A percentile compares a stretch with the other conserved stretches of the same genome.
These are phyloP conservation scores for Apistogramma diplotaenia DNA, from an alignment of 2,113 vertebrate species.

Conservation along the genomic window DNA sequence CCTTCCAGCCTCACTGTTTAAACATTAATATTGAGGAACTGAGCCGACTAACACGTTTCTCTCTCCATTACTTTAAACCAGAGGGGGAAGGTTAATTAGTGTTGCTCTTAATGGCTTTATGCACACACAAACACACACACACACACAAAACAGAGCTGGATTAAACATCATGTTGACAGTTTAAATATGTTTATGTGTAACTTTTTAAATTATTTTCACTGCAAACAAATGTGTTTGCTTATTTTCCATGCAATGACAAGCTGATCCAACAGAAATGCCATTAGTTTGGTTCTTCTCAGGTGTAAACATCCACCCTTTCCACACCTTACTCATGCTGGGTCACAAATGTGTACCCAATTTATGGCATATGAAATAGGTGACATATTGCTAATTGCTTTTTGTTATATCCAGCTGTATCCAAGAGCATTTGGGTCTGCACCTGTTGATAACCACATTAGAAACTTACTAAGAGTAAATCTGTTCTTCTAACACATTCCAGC, in stretches of 20 bases:
- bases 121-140: neutral
- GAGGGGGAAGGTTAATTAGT: constrained; percentile 7
- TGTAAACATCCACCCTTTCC: too few relatives aligned
- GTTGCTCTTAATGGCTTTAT: constrained; percentile 1
- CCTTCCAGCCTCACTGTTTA: neutral
- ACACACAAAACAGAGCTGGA: neutral
- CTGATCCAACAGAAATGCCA: neutral
- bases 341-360: too few relatives aligned
- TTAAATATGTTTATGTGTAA: neutral
- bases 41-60: neutral
- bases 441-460: too few relatives aligned
- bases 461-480: neutral
- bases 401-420: too few relatives aligned
- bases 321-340: too few relatives aligned
- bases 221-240: neutral
- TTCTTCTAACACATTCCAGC: neutral
- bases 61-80: neutral
- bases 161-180: neutral
- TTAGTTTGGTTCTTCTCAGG: too few relatives aligned
- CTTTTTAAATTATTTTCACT: neutral
- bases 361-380: too few relatives aligned
- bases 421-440: too few relatives aligned
- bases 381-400: too few relatives aligned
- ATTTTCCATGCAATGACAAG: neutral
- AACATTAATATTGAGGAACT: neutral